These are phyloP conservation scores for Lasiurus borealis DNA, from an alignment of 2,113 vertebrate species.

Conservation along the genomic window DNA sequence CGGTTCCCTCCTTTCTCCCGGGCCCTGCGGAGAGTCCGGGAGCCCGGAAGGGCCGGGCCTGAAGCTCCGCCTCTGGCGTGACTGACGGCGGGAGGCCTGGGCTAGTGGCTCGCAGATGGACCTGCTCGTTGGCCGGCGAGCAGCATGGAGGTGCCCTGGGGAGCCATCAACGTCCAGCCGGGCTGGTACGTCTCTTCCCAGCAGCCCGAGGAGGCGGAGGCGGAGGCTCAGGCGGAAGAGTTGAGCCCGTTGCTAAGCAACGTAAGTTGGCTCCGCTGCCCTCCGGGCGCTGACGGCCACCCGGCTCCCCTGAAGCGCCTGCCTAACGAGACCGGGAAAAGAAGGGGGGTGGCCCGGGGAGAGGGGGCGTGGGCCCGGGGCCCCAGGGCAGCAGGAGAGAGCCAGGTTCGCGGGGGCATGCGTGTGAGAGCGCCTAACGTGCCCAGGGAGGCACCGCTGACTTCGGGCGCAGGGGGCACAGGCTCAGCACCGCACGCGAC, in stretches of 20 bases:
- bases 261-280: slow-evolving; percentile 84
- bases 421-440: not conserved
- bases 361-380: not conserved
- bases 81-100: fast-evolving
- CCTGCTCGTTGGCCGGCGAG: not conserved
- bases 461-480: not conserved
- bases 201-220: slow-evolving; percentile 25
- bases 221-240: slow-evolving; percentile 49
- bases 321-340: not conserved
- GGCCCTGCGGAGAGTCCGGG: not conserved
- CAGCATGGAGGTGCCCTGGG: slow-evolving; percentile 52
- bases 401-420: not conserved
- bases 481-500: not conserved
- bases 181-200: slow-evolving; percentile 82
- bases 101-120: not conserved
- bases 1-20: fast-evolving
- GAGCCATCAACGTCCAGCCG: not conserved
- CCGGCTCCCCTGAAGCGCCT: not conserved
- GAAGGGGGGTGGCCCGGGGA: not conserved
- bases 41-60: not conserved
- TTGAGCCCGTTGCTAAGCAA: slow-evolving; percentile 83
- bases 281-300: fast-evolving
- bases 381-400: not conserved
- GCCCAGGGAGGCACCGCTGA: not conserved
- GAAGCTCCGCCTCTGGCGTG: slow-evolving; percentile 34